These are phyloP conservation scores for Drosophila truncata DNA, from an alignment of 1,140 invertebrate species.

Conservation along the genomic window DNA sequence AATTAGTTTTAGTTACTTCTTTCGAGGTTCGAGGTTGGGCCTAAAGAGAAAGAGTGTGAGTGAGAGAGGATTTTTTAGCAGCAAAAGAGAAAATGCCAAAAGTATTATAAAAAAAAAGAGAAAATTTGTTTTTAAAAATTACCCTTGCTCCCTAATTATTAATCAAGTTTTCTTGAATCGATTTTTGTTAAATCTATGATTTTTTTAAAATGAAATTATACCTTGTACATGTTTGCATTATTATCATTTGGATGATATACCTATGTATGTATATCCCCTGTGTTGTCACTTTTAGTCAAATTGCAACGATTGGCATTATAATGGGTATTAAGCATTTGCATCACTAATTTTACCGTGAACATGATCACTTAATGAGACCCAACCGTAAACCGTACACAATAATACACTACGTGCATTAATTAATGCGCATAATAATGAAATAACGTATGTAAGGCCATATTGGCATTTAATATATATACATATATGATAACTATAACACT, in stretches of 20 bases:
- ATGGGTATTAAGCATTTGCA: conserved; percentile 43
- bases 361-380: conserved; percentile 27
- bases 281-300: conserved; percentile 53
- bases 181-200: conserved; percentile 61
- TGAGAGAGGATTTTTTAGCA: conserved; percentile 34
- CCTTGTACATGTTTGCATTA: conserved; percentile 25
- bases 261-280: conserved; percentile 25
- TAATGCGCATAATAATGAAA: conserved; percentile 17
- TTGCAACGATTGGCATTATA: conserved; percentile 57
- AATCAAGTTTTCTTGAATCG: conserved; percentile 27
- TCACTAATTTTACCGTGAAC: conserved; percentile 19
- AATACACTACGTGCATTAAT: conserved; percentile 51
- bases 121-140: conserved; percentile 59
- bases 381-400: conserved; percentile 55
- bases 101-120: conserved; percentile 71
- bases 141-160: conserved; percentile 13
- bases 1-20: conserved; percentile 61
- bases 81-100: conserved; percentile 73
- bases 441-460: conserved; percentile 59
- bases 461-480: conserved; percentile 57
- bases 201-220: conserved; percentile 24
- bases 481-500: conserved; percentile 28
- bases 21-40: conserved; percentile 29
- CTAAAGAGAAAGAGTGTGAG: conserved; percentile 6
- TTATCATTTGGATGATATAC: conserved; percentile 21